Conservation (phyloP, 1,140 invertebrate species). For the Lucilia sericata region DNA sequence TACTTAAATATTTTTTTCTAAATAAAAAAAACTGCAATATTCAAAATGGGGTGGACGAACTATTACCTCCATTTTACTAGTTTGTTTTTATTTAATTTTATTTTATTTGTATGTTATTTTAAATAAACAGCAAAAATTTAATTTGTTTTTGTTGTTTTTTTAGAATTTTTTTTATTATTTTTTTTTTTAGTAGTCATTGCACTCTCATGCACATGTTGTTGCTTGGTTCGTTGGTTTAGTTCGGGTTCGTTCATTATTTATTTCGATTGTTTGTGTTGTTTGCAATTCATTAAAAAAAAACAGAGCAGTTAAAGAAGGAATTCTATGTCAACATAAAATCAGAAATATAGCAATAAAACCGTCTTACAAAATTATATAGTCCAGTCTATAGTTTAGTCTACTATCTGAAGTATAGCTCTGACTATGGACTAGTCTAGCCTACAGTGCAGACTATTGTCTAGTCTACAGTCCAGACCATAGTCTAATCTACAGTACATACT, state of each 20-base stretch:
- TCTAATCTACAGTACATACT: no score
- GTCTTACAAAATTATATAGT: no score
- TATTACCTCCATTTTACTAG: constrained; percentile 5
- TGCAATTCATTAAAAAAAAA: not conserved
- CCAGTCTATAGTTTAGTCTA: no score
- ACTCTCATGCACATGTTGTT: constrained; percentile 15
- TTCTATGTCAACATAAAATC: not conserved
- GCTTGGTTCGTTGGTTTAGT: not conserved
- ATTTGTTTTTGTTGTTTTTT: not conserved
- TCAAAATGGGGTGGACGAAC: not conserved
- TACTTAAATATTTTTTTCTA: no score
- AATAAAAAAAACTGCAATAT: not conserved
- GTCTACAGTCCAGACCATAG: no score
- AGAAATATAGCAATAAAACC: no score
- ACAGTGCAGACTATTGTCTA: no score
- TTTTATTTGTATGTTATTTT: not conserved
- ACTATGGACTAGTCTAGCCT: no score
- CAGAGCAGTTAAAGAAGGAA: not conserved
- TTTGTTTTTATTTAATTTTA: not conserved
- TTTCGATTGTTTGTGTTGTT: not conserved
- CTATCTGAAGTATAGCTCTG: no score
- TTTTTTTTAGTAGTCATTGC: constrained; percentile 12
- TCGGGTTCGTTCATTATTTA: not conserved
- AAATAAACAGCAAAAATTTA: not conserved
- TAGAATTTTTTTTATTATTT: not conserved